Percentiles rank a stretch among this genome's conserved stretches.
Evolutionary conservation across 2,113 vertebrate genomes (phyloP).

Genomic region (Nibea albiflora): DNA sequence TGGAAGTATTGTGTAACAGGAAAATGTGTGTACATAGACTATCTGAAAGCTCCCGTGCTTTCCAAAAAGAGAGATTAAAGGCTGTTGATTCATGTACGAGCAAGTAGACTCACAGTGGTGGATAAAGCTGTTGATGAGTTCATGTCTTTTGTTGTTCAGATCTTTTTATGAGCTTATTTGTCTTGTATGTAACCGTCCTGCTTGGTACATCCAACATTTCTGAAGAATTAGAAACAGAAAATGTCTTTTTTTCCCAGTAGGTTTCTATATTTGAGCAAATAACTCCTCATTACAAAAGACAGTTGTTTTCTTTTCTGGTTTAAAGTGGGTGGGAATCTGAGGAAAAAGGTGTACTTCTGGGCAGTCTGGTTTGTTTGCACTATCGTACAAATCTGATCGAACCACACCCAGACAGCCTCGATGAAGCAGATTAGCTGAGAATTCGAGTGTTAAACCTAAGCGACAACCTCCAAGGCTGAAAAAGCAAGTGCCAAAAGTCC

Average conservation of each 20-base stretch:
- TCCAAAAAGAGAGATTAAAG: conserved; percentile 39
- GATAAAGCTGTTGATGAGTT: conserved; percentile 23
- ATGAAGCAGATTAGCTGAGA: neutral
- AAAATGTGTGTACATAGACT: conserved; percentile 18
- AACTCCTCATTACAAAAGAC: neutral
- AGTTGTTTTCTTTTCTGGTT: neutral
- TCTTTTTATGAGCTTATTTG: conserved; percentile 26
- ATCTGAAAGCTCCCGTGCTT: conserved; percentile 19
- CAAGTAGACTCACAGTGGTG: conserved; percentile 24
- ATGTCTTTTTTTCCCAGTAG: neutral
- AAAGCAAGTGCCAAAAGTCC: too few species aligned
- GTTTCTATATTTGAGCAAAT: neutral
- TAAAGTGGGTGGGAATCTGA: neutral
- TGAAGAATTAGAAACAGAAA: neutral
- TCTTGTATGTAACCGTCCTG: conserved; percentile 1
- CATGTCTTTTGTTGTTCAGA: conserved; percentile 33
- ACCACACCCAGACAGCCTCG: neutral
- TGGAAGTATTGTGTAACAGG: conserved; percentile 32
- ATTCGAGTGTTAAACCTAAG: neutral
- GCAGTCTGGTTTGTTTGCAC: neutral
- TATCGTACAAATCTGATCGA: conserved; percentile 8
- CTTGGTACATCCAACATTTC: neutral
- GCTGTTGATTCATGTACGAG: conserved; percentile 36
- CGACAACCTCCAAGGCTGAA: too few species aligned
- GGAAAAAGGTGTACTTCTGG: neutral